phyloP scores from a whole-genome alignment of 2,888 invertebrate genomes.

The Lycophotia porphyrea region DNA sequence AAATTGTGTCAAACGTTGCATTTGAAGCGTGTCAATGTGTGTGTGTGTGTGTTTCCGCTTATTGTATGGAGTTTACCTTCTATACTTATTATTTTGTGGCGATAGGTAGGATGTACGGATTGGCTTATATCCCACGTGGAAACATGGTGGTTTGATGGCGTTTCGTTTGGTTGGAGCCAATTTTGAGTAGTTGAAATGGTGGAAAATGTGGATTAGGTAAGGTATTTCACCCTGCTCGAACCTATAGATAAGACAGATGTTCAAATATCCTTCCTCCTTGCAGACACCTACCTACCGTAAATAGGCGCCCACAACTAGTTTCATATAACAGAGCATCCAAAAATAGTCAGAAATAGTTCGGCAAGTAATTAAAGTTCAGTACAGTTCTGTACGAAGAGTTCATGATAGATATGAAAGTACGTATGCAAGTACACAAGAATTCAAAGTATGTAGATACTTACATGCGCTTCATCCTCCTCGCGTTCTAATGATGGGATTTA shows the following conservation, averaged over 20 bases:
- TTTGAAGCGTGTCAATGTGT: neutral
- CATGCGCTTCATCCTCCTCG: constrained; percentile 73
- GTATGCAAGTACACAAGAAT: constrained; percentile 55
- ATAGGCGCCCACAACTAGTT: neutral
- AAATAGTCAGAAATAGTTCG: constrained; percentile 26
- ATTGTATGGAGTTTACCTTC: neutral
- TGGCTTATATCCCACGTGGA: constrained; percentile 71
- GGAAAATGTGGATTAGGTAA: constrained; percentile 10
- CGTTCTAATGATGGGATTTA: constrained; percentile 73
- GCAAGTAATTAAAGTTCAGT: constrained; percentile 47
- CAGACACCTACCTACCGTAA: neutral
- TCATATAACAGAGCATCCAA: neutral
- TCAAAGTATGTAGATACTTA: constrained; percentile 65
- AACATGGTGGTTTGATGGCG: constrained; percentile 62
- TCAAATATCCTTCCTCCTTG: neutral
- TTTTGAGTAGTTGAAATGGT: constrained; percentile 32
- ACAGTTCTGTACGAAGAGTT: constrained; percentile 20
- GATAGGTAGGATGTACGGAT: constrained; percentile 73
- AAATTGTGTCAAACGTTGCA: neutral
- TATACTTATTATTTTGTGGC: neutral
- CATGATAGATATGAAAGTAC: constrained; percentile 44
- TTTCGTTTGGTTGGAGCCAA: constrained; percentile 24
- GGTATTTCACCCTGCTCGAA: neutral
- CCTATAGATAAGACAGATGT: neutral
- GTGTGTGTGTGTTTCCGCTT: neutral